Percentiles rank a stretch among this genome's conserved stretches.
phyloP scores from a whole-genome alignment of 2,797 vertebrate species.

The Phalanger gymnotis region DNA sequence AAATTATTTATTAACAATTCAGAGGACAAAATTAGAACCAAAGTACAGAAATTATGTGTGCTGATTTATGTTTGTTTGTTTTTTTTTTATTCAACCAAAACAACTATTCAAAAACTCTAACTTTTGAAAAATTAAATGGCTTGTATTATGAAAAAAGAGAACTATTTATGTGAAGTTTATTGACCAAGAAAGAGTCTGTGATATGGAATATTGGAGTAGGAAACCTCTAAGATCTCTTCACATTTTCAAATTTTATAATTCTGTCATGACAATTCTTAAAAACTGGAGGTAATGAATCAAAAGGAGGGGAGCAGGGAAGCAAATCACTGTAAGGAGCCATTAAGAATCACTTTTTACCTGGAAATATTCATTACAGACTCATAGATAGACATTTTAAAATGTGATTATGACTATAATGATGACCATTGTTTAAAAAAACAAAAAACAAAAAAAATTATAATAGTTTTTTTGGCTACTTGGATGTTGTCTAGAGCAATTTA shows the following conservation, averaged over 20 bases:
- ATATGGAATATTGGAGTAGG: background rate
- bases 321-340: background rate
- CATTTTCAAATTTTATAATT: background rate
- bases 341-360: background rate
- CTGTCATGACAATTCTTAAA: background rate
- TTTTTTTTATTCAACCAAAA: background rate
- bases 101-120: background rate
- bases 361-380: background rate
- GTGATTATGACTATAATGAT: background rate
- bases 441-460: too few relatives aligned
- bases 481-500: background rate
- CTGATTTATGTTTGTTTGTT: too few relatives aligned
- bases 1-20: background rate
- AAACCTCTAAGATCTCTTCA: background rate
- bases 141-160: background rate
- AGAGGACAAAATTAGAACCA: background rate
- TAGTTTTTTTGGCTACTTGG: background rate
- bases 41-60: background rate
- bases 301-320: background rate
- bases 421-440: background rate
- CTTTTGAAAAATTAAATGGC: background rate
- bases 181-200: background rate
- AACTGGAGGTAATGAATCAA: background rate
- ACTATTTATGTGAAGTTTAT: background rate
- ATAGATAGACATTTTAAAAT: background rate